phyloP scores from a whole-genome alignment of 2,797 vertebrate species.

The Acridotheres tristis region DNA sequence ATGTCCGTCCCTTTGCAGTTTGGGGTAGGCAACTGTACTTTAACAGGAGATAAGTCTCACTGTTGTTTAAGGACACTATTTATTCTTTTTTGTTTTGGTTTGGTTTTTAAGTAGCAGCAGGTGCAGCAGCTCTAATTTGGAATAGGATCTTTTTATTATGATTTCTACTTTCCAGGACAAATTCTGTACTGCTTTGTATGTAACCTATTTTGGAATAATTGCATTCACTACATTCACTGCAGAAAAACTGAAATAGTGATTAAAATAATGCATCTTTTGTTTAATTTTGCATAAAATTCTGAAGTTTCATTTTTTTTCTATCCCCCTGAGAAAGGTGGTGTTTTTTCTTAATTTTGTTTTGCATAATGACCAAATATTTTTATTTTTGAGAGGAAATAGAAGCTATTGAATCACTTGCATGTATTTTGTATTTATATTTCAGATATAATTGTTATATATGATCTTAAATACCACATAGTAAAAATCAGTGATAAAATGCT shows the following conservation, averaged over 20 bases:
- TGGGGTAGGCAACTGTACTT: not conserved
- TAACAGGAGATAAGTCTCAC: not conserved
- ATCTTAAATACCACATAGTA: not conserved
- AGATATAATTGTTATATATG: not conserved
- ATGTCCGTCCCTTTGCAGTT: not conserved
- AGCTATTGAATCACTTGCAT: not conserved
- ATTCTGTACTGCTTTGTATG: not conserved
- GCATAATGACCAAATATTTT: not conserved
- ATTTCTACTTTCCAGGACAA: not conserved
- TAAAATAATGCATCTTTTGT: not conserved
- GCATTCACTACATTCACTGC: not conserved
- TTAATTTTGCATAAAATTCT: not conserved
- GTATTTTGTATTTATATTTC: not conserved
- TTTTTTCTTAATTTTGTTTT: not conserved
- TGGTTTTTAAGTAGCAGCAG: not conserved
- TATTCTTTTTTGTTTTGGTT: not conserved
- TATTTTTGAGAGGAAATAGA: not conserved
- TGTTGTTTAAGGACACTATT: not conserved
- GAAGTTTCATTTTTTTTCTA: not conserved
- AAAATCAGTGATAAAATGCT: not conserved
- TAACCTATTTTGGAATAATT: not conserved
- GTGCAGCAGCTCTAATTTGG: not conserved
- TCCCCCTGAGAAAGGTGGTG: too few species aligned
- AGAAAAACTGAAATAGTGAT: not conserved
- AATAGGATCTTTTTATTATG: not conserved